phyloP scores from a whole-genome alignment of 1,140 invertebrate genomes.

The Andricus grossulariae region DNA sequence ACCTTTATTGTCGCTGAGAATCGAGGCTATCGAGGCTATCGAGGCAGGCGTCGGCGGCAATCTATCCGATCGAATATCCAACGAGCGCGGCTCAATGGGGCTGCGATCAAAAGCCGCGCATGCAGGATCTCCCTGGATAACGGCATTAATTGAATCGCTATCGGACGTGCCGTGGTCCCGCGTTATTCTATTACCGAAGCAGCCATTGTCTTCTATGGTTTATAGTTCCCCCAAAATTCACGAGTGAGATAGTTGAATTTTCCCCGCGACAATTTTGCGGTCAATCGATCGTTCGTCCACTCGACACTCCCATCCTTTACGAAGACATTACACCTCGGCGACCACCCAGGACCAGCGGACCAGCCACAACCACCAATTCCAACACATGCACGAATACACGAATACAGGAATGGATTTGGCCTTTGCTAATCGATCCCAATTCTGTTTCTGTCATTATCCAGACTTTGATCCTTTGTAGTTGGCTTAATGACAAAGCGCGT shows the following conservation, averaged over 20 bases:
- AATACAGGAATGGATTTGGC: not conserved
- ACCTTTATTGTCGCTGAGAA: slow-evolving; percentile 24
- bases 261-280: slow-evolving; percentile 53
- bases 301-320: slow-evolving; percentile 33
- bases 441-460: no score
- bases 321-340: slow-evolving; percentile 31
- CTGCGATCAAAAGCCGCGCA: slow-evolving; percentile 65
- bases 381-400: not conserved
- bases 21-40: slow-evolving; percentile 14
- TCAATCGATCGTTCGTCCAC: slow-evolving; percentile 55
- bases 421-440: slow-evolving; percentile 3
- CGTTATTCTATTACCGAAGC: slow-evolving; percentile 72
- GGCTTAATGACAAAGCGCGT: no score
- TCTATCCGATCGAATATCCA: slow-evolving; percentile 65
- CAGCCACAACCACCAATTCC: no score
- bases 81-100: slow-evolving; percentile 49
- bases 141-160: slow-evolving; percentile 72
- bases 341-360: not conserved
- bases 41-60: slow-evolving; percentile 44
- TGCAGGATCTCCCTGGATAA: slow-evolving; percentile 64
- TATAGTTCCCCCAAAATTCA: slow-evolving; percentile 63
- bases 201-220: slow-evolving; percentile 70
- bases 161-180: slow-evolving; percentile 63
- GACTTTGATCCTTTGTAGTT: no score
- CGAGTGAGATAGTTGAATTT: slow-evolving; percentile 57